Evolutionary conservation across 2,113 vertebrate genomes (phyloP).

Genomic region (Calyptomena viridis): DNA sequence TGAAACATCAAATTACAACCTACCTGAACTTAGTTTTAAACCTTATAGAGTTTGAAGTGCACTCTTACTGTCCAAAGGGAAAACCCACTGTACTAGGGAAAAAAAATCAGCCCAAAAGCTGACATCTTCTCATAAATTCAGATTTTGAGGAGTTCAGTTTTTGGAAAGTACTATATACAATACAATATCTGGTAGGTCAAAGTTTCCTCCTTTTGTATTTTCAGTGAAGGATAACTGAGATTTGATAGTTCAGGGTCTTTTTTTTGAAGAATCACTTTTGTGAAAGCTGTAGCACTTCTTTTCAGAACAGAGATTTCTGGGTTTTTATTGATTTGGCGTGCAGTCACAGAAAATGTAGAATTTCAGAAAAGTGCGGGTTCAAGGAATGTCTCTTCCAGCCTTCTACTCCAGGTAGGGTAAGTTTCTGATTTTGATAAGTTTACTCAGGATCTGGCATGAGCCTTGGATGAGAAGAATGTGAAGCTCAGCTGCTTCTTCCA

Average conservation of each 20-base stretch:
- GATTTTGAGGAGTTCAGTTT: background rate
- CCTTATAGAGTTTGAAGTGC: background rate
- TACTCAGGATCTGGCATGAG: background rate
- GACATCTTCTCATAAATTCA: background rate
- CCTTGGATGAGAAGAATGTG: background rate
- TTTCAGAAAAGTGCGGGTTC: background rate
- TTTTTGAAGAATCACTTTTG: background rate
- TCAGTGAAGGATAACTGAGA: background rate
- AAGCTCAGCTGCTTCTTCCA: background rate
- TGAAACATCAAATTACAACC: background rate
- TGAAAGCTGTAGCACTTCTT: background rate
- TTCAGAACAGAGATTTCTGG: background rate
- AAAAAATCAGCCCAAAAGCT: background rate
- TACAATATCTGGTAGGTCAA: background rate
- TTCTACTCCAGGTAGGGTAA: background rate
- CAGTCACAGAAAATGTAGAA: background rate
- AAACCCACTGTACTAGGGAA: background rate
- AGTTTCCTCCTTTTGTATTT: background rate
- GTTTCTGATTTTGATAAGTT: background rate
- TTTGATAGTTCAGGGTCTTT: rapidly evolving
- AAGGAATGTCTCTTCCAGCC: background rate
- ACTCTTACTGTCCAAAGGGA: background rate
- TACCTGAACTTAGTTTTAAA: background rate
- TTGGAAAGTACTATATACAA: background rate
- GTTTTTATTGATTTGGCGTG: background rate